Base-by-base conservation (phyloP, 53 echinoderm and acorn worm species). In the Patiria pectinifera region DNA sequence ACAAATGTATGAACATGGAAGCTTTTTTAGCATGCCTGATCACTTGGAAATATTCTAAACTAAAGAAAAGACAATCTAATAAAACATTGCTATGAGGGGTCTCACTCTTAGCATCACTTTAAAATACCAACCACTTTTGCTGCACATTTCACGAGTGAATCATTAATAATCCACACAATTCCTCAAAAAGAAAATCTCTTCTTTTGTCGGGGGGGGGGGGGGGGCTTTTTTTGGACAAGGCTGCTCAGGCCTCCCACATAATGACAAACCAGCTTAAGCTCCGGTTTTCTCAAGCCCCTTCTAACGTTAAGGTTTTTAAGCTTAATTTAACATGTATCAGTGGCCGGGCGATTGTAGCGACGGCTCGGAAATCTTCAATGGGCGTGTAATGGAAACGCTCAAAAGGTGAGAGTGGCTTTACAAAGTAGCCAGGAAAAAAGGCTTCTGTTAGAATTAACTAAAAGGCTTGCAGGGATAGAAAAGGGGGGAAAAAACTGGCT, bases 311-410 rank as follows among this genome's bases (percentile, higher is more conserved):
- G 35, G 35, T 35, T 9, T 61, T 85, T 70, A 21, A 46, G 85
- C 85, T 85, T 85, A 16, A 85, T 85, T 85, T 69, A 71, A 85
- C 85, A 71, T 47, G 85, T 85, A 85, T 85, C 85, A 85, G 23
- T 85, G 85, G 16, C 70, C 62, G 61, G 48, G 84, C 3, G n/a
- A 84, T 84, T 84, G 84, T 84, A 19, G 63, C 1, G 44, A 69
- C 35, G 22, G 84, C 63, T 23, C 7, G 0, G 63, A 45, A 63
- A 44, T 35, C 35, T 23, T 45, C 85, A 71, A 85, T 85, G 47
- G 71, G 11, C 9, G 13, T 45, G 85, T 85, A 85, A 85, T 85
- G 71, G 85, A 71, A 70, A 66, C 71, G 45, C 85, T 71, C 21
- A 71, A 47, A 62, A 1, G 71, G 45, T 23, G 22, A 45, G 23